phyloP scores from a whole-genome alignment of 2,113 vertebrate genomes.

The Chlorodrepanis virens region DNA sequence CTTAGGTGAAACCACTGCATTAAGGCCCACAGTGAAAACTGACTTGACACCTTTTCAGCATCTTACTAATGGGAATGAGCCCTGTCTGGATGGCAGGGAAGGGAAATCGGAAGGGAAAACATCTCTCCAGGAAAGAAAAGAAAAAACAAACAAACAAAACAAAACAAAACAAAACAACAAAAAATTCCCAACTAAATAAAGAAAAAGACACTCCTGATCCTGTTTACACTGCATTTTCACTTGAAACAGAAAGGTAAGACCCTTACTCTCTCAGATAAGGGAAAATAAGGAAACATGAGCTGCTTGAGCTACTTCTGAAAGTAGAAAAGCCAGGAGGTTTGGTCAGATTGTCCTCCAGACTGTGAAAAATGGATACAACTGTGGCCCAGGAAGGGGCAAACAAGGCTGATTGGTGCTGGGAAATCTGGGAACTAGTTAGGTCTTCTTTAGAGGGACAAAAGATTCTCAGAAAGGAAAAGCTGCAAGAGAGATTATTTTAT shows the following conservation, averaged over 20 bases:
- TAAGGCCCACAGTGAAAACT: not conserved
- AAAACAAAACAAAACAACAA: not conserved
- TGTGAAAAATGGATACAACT: not conserved
- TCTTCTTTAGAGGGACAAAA: not conserved
- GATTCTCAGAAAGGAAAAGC: not conserved
- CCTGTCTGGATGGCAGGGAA: not conserved
- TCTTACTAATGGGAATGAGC: not conserved
- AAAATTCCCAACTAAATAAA: not conserved
- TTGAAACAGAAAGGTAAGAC: not conserved
- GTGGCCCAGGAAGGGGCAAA: not conserved
- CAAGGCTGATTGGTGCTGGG: not conserved
- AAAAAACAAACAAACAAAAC: not conserved
- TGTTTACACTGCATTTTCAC: not conserved
- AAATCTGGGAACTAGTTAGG: not conserved
- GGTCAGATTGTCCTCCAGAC: not conserved
- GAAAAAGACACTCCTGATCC: not conserved
- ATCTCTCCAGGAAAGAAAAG: not conserved
- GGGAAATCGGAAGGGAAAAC: not conserved
- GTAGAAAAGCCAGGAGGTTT: not conserved
- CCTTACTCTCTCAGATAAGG: not conserved
- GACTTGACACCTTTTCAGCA: not conserved
- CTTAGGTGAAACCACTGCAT: not conserved
- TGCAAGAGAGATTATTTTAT: not conserved
- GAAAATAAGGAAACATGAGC: not conserved
- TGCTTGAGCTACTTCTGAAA: not conserved